phyloP scores from a whole-genome alignment of 1,140 invertebrate genomes.

The Musca vetustissima region DNA sequence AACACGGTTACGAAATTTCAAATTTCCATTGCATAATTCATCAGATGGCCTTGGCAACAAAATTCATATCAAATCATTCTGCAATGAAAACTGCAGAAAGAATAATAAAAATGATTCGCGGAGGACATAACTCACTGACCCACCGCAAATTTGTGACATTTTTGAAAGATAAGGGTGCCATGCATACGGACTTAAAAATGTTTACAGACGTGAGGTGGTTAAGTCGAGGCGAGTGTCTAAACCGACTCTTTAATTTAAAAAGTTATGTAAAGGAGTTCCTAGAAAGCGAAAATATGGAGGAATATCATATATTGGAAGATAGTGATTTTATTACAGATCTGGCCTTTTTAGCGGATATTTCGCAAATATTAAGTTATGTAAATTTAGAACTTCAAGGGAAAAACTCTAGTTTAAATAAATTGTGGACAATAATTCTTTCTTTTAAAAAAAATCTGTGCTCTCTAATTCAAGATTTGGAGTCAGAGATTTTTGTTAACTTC shows the following conservation, averaged over 20 bases:
- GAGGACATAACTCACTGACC: background rate
- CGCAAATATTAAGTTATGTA: too few species aligned
- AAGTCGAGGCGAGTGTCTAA: background rate
- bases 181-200: background rate
- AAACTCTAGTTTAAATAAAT: too few species aligned
- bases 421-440: too few species aligned
- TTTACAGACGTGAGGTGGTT: background rate
- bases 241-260: background rate
- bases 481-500: too few species aligned
- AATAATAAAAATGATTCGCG: background rate
- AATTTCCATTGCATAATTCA: background rate
- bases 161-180: background rate
- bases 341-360: too few species aligned
- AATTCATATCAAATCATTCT: background rate
- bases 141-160: background rate
- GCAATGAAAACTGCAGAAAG: background rate
- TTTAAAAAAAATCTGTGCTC: too few species aligned
- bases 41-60: background rate
- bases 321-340: too few species aligned
- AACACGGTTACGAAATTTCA: background rate
- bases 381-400: too few species aligned
- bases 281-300: too few species aligned
- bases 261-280: background rate
- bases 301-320: too few species aligned
- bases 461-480: too few species aligned